Evolutionary conservation across 1,140 invertebrate species (phyloP), one percentile per base, ranked within the genome.

Genomic region (Drosophila funebris): DNA sequence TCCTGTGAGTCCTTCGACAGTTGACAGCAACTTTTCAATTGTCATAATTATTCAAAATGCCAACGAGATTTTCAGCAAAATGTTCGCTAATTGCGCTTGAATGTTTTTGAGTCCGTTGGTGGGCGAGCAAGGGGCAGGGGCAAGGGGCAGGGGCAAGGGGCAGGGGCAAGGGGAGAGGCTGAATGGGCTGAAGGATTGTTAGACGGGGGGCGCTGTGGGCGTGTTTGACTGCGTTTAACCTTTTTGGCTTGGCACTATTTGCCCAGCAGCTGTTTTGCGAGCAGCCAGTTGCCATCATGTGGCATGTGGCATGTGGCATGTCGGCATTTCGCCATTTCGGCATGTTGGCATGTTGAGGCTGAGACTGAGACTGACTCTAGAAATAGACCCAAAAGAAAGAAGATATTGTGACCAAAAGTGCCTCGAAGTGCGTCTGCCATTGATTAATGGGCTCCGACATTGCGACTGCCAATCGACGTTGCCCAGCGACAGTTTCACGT

Each of bases 11-110:
- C 31, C 31, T 33, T 7, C 37, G 37, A 41, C 4, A 36, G 61
- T 76, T 73, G 56, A 62, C 60, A 73, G 77, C 62, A 82, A 83
- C 79, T 82, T 82, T 83, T 83, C 79, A 75, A 82, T 78, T 82
- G 75, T 82, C 79, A 82, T 83, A 83, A 82, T 82, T 82, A 82
- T 82, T 82, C 79, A 82, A 82, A 82, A 82, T 83, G 46, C 56
- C 70, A 73, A 41, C 64, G 27, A 73, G 48, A 63, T 75, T 60
- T 78, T 83, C 33, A 48, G 56, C 61, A 54, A 73, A 73, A 68
- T 66, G 43, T 44, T 44, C 56, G 64, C 79, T 77, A 78, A 82
- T 82, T 82, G 77, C 70, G 46, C 58, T 29, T 27, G 16, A 56
- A 57, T 36, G 41, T 20, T 20, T 43, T 41, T 9, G 20, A n/a